phyloP scores from a whole-genome alignment of 2,888 invertebrate species.

The Drosophila stalkeri region DNA sequence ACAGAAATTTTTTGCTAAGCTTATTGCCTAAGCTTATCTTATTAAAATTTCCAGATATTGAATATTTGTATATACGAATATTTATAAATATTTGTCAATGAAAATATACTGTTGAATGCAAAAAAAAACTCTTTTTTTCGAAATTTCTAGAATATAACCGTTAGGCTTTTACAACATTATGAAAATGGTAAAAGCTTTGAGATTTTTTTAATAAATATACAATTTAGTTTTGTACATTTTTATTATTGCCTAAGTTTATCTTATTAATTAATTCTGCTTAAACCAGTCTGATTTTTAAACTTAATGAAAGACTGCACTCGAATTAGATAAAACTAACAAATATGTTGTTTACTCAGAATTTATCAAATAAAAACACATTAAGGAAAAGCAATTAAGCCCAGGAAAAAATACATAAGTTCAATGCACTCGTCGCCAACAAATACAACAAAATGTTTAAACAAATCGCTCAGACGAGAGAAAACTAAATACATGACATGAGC shows the following conservation, averaged over 20 bases:
- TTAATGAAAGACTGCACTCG: not conserved
- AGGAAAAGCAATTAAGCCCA: slow-evolving; percentile 3
- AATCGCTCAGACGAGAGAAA: slow-evolving; percentile 45
- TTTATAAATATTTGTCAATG: too few species aligned
- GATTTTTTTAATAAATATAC: not conserved
- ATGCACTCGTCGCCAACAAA: slow-evolving; percentile 56
- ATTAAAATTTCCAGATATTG: too few species aligned
- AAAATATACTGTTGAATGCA: too few species aligned
- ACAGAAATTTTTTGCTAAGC: too few species aligned
- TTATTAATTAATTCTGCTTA: not conserved
- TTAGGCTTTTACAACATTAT: too few species aligned
- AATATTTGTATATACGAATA: too few species aligned
- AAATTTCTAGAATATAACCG: too few species aligned
- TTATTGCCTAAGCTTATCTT: too few species aligned
- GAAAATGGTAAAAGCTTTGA: not conserved
- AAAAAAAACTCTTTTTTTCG: too few species aligned
- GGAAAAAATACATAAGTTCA: slow-evolving; percentile 63
- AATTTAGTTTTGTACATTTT: not conserved
- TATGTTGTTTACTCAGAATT: slow-evolving; percentile 15
- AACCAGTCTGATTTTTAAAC: not conserved
- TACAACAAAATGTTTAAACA: slow-evolving; percentile 35
- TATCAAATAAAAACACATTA: slow-evolving; percentile 16
- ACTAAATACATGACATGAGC: slow-evolving; percentile 54
- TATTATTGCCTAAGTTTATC: not conserved
- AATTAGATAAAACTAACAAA: not conserved